A percentile compares a stretch with the other conserved stretches of the same genome.
Conservation (phyloP, 2,888 invertebrate genomes). For the Cantharis flavilabris region DNA sequence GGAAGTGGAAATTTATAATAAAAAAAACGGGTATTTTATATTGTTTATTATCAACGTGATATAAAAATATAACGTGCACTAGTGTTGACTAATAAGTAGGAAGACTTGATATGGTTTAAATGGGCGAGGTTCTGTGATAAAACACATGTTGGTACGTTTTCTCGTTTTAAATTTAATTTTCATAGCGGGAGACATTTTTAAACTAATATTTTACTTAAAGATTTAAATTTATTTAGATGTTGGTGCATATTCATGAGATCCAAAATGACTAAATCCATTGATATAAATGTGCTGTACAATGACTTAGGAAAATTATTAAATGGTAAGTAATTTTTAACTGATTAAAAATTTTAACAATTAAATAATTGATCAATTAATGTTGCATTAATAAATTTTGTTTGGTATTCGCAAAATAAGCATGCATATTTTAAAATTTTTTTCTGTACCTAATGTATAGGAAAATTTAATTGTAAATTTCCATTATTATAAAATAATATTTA, state of each 20-base stretch:
- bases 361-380: background rate
- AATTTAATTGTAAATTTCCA: too few relatives aligned
- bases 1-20: background rate
- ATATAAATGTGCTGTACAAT: background rate
- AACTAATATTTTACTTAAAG: background rate
- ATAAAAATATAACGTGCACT: background rate
- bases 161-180: background rate
- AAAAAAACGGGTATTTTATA: background rate
- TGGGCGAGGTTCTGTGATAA: background rate
- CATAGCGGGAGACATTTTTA: background rate
- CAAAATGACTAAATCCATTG: background rate
- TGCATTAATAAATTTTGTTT: background rate
- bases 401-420: background rate
- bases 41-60: background rate
- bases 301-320: background rate
- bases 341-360: background rate
- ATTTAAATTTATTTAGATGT: background rate
- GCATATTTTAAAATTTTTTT: background rate
- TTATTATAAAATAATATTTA: too few relatives aligned
- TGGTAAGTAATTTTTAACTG: background rate
- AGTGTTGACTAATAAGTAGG: background rate
- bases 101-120: constrained; percentile 1
- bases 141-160: background rate
- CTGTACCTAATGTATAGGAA: too few relatives aligned
- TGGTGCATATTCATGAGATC: background rate